These are phyloP conservation scores for Ditylenchus weischeri DNA, from an alignment of 2,888 invertebrate species.

Conservation along the genomic window DNA sequence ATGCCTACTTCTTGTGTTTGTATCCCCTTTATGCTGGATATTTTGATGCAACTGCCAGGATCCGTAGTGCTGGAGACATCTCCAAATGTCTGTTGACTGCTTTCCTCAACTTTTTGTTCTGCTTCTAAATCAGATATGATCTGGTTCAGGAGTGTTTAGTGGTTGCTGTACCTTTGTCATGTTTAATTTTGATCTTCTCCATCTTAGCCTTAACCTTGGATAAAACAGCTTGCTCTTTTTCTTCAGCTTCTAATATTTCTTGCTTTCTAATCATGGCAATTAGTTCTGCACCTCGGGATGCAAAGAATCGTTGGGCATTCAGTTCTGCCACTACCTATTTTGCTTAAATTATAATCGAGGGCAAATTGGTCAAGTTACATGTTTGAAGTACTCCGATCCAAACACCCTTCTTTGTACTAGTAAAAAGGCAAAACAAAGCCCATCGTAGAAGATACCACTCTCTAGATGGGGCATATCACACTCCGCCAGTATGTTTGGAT, in stretches of 20 bases:
- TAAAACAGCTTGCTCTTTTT: constrained; percentile 77
- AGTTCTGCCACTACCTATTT: constrained; percentile 72
- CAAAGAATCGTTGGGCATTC: constrained; percentile 85
- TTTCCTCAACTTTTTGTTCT: too few species aligned
- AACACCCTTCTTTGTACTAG: constrained; percentile 84
- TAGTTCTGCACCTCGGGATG: constrained; percentile 88
- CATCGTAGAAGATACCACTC: constrained; percentile 88
- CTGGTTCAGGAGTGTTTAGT: too few species aligned
- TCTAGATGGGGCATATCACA: constrained; percentile 76
- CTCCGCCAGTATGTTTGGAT: constrained; percentile 41
- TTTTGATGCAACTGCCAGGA: too few species aligned
- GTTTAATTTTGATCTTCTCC: constrained; percentile 72
- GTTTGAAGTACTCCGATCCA: constrained; percentile 89
- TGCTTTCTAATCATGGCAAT: constrained; percentile 83
- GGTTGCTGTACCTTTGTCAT: constrained; percentile 16
- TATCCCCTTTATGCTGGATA: too few species aligned
- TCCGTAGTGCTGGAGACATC: neutral
- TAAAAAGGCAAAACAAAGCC: constrained; percentile 85
- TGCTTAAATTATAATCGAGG: too few species aligned
- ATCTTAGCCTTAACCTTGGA: constrained; percentile 90
- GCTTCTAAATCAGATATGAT: too few species aligned
- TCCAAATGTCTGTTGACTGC: neutral
- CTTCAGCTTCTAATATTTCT: constrained; percentile 79
- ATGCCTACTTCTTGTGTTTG: too few species aligned
- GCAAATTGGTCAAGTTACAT: constrained; percentile 66